Evolutionary conservation across 2,888 invertebrate species (phyloP).

Genomic region (Galerucella calmariensis): DNA sequence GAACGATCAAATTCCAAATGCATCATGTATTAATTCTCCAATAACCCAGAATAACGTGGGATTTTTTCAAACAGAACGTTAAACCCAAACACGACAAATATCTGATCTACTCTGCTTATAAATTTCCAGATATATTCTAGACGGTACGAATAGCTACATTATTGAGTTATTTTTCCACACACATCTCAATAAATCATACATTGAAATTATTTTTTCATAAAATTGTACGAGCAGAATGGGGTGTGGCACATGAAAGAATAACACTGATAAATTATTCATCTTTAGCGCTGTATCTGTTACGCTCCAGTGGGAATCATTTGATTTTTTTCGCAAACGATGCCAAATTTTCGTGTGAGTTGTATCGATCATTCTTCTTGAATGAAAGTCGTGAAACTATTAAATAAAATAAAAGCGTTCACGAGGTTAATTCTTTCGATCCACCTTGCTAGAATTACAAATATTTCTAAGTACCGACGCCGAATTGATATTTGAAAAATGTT

Average conservation of each 20-base stretch:
- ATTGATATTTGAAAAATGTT: too few relatives aligned
- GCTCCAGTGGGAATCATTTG: neutral
- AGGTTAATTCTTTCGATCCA: too few relatives aligned
- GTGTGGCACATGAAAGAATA: constrained; percentile 13
- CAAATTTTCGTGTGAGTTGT: neutral
- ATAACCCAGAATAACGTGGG: neutral
- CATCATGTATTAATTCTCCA: neutral
- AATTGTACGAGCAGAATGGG: constrained; percentile 9
- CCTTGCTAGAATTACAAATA: too few relatives aligned
- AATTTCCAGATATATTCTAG: neutral
- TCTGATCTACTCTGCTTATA: neutral
- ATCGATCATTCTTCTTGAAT: neutral
- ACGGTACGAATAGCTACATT: neutral
- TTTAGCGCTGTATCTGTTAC: neutral
- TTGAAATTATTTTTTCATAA: constrained; percentile 15
- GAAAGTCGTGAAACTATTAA: too few relatives aligned
- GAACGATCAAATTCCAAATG: neutral
- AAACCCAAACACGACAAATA: neutral
- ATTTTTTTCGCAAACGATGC: constrained; percentile 4
- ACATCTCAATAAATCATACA: neutral
- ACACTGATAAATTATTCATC: constrained; percentile 14
- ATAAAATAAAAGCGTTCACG: too few relatives aligned
- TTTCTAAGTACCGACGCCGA: too few relatives aligned
- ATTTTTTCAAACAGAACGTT: neutral
- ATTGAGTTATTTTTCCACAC: constrained; percentile 2